Evolutionary conservation across 1,140 invertebrate genomes (phyloP).

Genomic region (Microplitis demolitor): DNA sequence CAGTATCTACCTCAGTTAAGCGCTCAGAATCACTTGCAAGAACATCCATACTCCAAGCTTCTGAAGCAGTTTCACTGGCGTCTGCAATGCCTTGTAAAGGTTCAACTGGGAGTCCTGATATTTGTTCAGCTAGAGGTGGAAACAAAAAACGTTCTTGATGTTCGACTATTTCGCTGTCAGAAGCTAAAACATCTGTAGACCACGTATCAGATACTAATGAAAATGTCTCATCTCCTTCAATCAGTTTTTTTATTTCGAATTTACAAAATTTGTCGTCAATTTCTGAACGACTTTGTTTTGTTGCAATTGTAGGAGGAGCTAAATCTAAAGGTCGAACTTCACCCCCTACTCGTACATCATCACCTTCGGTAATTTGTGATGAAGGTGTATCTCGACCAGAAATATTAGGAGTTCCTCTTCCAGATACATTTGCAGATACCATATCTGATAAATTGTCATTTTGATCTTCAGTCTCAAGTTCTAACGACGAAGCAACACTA

Average conservation of each 20-base stretch:
- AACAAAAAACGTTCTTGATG: constrained; percentile 66
- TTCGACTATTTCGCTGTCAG: constrained; percentile 88
- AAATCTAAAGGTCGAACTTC: constrained; percentile 60
- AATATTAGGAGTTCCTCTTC: constrained; percentile 85
- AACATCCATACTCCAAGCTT: constrained; percentile 98
- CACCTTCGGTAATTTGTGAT: constrained; percentile 86
- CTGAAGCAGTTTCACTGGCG: constrained; percentile 88
- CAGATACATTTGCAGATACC: constrained; percentile 90
- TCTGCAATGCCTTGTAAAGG: constrained; percentile 63
- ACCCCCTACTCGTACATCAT: constrained; percentile 63
- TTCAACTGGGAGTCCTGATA: constrained; percentile 39
- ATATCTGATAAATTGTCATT: constrained; percentile 95
- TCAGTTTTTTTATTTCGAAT: constrained; percentile 91
- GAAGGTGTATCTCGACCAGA: constrained; percentile 94
- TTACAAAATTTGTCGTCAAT: constrained; percentile 99
- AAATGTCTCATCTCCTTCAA: constrained; percentile 89
- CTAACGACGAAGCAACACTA: constrained; percentile 90
- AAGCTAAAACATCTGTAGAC: constrained; percentile 95
- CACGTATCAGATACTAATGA: constrained; percentile 96
- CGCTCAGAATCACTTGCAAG: constrained; percentile 93
- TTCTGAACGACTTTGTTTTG: constrained; percentile 85
- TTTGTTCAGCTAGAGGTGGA: constrained; percentile 38
- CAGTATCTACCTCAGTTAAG: constrained; percentile 85
- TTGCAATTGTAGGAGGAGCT: constrained; percentile 66
- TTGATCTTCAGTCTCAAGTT: constrained; percentile 83